Base-by-base conservation (phyloP, 2,888 invertebrate species). In the Cryptus viduatorius region DNA sequence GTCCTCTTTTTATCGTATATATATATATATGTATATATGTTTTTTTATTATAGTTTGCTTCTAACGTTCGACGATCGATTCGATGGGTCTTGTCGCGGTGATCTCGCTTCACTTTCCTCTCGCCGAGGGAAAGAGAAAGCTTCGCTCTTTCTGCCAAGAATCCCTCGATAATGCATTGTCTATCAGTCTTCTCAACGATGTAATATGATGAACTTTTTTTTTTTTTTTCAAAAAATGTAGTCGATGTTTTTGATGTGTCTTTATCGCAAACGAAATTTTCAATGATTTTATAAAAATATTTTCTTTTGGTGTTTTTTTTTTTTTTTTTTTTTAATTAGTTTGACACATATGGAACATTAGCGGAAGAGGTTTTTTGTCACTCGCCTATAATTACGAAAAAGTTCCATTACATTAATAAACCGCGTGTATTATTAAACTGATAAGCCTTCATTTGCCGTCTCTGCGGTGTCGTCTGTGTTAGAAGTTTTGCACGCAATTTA, bases 41-140 rank as follows among this genome's bases (percentile, higher is more conserved):
- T 8, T 61, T 69, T 69, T 24, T 67, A 46, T 76, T 77, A 53
- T 56, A 24, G 50, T 44, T 31, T 42, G 67, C 77, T 44, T 68
- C 67, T 16, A 46, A 59, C 56, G 77, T 68, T 77, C 42, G 44
- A 10, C 56, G 56, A 77, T 77, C 77, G 77, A 77, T 77, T 77
- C 53, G 67, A 37, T 24, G 77, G 56, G n/a, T 56, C 56, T 56
- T 19, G 19, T 4, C n/a, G 67, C 72, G 56, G 44, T 16, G 24
- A 68, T 59, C 42, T 67, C 42, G 53, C 53, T 65, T 77, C 56
- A 65, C 50, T 77, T 67, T 73, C 29, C 65, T 65, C 44, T 77
- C 46, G 4, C 29, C 48, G 19, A 56, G 44, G 72, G 59, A 53
- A 67, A 65, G 56, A 77, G 53, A 67, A 77, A 77, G n/a, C 76